Conservation (phyloP, 2,888 invertebrate genomes). For the Abscondita cerata region DNA sequence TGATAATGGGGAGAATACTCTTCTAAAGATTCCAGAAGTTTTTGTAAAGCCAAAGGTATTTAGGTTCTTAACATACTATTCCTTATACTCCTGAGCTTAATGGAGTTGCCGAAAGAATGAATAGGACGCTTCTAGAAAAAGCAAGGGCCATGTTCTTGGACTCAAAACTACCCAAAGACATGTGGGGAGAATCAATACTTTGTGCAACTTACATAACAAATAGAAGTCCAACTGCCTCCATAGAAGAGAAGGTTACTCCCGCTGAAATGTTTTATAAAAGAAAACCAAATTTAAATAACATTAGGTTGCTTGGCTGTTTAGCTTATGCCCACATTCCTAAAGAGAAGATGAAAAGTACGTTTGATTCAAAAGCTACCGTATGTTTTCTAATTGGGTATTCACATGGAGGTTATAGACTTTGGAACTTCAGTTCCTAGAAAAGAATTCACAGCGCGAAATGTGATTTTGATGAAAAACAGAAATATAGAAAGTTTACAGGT, state of each 20-base stretch:
- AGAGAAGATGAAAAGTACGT: slow-evolving; percentile 37
- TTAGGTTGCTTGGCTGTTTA: slow-evolving; percentile 36
- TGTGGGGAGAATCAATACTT: slow-evolving; percentile 50
- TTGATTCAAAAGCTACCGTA: slow-evolving; percentile 36
- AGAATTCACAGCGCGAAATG: background rate
- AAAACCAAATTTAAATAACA: slow-evolving; percentile 33
- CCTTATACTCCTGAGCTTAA: slow-evolving; percentile 29
- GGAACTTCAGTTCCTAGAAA: slow-evolving; percentile 30
- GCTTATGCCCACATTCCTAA: slow-evolving; percentile 35
- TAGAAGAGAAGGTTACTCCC: slow-evolving; percentile 33
- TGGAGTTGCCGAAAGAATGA: slow-evolving; percentile 24
- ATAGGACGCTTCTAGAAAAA: slow-evolving; percentile 23
- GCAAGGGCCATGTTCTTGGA: slow-evolving; percentile 22
- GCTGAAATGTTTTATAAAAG: slow-evolving; percentile 39
- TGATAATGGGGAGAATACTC: slow-evolving; percentile 28
- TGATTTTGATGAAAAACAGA: background rate
- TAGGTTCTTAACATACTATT: slow-evolving; percentile 15
- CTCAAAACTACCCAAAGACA: slow-evolving; percentile 42
- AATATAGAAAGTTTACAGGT: background rate
- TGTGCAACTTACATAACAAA: slow-evolving; percentile 41
- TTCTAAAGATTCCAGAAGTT: slow-evolving; percentile 14
- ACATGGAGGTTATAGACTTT: slow-evolving; percentile 40
- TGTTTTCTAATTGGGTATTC: slow-evolving; percentile 39
- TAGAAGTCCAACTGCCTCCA: slow-evolving; percentile 36
- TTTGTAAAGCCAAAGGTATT: slow-evolving; percentile 23